Percentiles rank a stretch among this genome's conserved stretches.
Conservation (phyloP, 2,888 invertebrate genomes). For the Limnephilus lunatus region DNA sequence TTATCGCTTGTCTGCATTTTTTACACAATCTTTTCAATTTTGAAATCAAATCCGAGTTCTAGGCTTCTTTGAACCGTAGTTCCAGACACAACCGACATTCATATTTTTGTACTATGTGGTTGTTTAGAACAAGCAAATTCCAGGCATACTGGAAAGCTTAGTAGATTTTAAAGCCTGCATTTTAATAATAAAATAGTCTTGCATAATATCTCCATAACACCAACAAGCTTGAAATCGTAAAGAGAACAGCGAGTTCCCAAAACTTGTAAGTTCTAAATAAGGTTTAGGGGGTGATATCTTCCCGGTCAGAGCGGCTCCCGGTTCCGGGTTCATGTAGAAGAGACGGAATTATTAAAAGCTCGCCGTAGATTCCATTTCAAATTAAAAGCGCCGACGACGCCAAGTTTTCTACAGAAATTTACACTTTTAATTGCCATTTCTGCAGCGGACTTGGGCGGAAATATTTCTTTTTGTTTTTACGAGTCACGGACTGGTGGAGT, state of each 20-base stretch:
- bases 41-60: no score
- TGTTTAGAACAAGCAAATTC: background rate
- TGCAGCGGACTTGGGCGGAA: constrained; percentile 50
- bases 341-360: constrained; percentile 49
- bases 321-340: constrained; percentile 5
- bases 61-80: no score
- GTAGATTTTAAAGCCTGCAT: background rate
- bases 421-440: constrained; percentile 55
- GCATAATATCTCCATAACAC: background rate
- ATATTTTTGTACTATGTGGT: background rate
- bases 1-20: no score
- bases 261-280: constrained; percentile 29
- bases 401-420: constrained; percentile 56
- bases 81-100: no score
- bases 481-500: constrained; percentile 10
- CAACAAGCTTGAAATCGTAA: background rate
- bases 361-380: constrained; percentile 55
- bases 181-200: background rate
- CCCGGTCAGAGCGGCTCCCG: background rate
- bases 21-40: no score
- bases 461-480: constrained; percentile 52
- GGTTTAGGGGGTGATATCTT: constrained; percentile 30
- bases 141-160: background rate
- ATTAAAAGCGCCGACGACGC: constrained; percentile 55
- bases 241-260: background rate